Conservation (phyloP, 2,888 invertebrate genomes). For the Apamea crenata region DNA sequence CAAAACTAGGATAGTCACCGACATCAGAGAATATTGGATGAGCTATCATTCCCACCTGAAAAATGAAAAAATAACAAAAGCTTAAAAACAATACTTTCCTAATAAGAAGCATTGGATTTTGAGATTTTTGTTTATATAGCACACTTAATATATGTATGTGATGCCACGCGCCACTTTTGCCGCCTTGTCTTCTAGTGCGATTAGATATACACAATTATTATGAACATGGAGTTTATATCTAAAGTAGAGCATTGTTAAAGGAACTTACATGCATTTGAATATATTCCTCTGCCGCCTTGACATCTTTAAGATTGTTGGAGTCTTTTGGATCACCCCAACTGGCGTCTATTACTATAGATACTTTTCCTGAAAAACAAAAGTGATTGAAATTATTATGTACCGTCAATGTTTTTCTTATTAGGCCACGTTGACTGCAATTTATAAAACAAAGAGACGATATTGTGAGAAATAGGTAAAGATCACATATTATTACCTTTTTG, state of each 20-base stretch:
- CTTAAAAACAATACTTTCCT: too few species aligned
- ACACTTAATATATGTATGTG: too few species aligned
- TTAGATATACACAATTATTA: too few species aligned
- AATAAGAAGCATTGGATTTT: too few species aligned
- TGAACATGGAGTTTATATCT: too few species aligned
- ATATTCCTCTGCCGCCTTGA: constrained; percentile 88
- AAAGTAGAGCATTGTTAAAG: background rate
- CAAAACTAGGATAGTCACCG: constrained; percentile 87
- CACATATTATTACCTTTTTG: too few species aligned
- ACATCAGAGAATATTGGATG: constrained; percentile 87
- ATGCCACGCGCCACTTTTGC: too few species aligned
- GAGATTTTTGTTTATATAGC: too few species aligned
- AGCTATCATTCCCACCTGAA: constrained; percentile 85
- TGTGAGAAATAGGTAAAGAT: background rate
- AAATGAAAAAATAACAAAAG: background rate
- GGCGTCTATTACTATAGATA: constrained; percentile 90
- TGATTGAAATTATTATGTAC: background rate
- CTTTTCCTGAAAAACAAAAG: constrained; percentile 82
- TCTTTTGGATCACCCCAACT: constrained; percentile 90
- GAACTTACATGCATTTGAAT: constrained; percentile 89
- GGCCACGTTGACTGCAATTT: background rate
- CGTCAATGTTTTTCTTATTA: background rate
- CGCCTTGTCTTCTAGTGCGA: too few species aligned
- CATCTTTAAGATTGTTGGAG: constrained; percentile 81
- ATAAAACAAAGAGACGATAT: background rate